Evolutionary conservation across 2,797 vertebrate genomes (phyloP).

Genomic region (Presbytis comata): DNA sequence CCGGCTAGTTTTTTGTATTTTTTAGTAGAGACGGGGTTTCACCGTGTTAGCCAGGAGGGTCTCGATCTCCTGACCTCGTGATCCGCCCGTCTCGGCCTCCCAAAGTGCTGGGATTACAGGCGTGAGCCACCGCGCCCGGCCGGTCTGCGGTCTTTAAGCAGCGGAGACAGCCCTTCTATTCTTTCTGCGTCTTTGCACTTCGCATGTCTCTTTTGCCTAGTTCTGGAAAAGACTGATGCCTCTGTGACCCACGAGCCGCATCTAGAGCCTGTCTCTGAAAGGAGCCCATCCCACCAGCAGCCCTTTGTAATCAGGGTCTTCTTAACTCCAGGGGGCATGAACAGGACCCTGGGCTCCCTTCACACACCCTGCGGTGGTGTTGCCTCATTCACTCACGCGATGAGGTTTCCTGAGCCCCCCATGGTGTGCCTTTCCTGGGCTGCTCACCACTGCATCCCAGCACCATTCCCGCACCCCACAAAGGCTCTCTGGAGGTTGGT

Average conservation of each 20-base stretch:
- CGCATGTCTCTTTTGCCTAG: not conserved
- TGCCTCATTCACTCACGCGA: not conserved
- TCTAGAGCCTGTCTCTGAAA: not conserved
- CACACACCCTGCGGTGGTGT: not conserved
- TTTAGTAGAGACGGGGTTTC: too few species aligned
- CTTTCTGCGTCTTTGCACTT: not conserved
- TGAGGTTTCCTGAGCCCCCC: not conserved
- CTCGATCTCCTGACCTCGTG: too few species aligned
- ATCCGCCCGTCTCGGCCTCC: too few species aligned
- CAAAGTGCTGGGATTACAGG: too few species aligned
- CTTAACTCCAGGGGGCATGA: not conserved
- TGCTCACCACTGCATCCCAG: not conserved
- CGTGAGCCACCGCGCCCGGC: too few species aligned
- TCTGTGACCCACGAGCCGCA: accelerated
- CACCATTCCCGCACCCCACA: not conserved
- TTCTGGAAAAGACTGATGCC: not conserved
- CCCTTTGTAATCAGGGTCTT: not conserved
- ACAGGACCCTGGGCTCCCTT: not conserved
- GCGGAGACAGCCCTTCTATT: not conserved
- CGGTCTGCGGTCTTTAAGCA: not conserved
- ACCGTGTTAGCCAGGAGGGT: too few species aligned
- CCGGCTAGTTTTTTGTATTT: too few species aligned
- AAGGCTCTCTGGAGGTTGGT: not conserved
- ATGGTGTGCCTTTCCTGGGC: not conserved
- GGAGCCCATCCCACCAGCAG: not conserved